Base-by-base conservation (phyloP, 2,113 vertebrate genomes). In the Ondatra zibethicus region DNA sequence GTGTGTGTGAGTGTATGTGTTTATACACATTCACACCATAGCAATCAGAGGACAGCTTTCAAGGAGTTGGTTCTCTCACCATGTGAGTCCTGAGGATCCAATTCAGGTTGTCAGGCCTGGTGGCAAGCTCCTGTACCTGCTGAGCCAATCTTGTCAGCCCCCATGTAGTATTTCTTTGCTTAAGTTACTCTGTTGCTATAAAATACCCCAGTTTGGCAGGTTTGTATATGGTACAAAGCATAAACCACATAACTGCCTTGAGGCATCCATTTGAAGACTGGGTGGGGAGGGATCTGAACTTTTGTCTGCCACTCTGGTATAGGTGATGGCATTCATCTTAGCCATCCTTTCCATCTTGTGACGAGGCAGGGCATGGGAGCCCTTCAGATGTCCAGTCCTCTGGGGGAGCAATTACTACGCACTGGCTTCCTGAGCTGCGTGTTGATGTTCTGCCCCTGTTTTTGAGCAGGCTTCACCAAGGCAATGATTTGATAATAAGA, bases 401-500 rank as follows among this genome's bases (percentile, higher is more conserved):
- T 97, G 87, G 98, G 99, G 99, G 96, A 99, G 98, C 99, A 99
- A 99, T 99, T 99, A 99, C 98, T 97, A 45, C 98, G 99, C 99
- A 98, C 98, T 98, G 99, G 99, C 99, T 99, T 99, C 99, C 99
- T 98, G 99, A 98, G 98, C 98, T 98, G 99, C 99, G 98, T 97
- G 99, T 99, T 99, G 99, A 99, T 99, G 98, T 98, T 98, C 98
- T 98, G 98, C 94, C 97, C 98, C 98, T 98, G 98, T 98, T 99
- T 98, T 98, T 98, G 98, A 98, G 98, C 98, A 97, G 98, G 98
- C 98, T 99, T 98, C 97, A 98, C 97, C 89, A 92, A 92, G 99
- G 98, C 98, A 98, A 95, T 99, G 99, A 99, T 99, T 99, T 98
- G 99, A 99, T 99, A 99, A 99, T 93, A 96, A 98, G 99, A 98